These are phyloP conservation scores for Thaumatotibia leucotreta DNA, from an alignment of 1,140 invertebrate species.

Conservation along the genomic window DNA sequence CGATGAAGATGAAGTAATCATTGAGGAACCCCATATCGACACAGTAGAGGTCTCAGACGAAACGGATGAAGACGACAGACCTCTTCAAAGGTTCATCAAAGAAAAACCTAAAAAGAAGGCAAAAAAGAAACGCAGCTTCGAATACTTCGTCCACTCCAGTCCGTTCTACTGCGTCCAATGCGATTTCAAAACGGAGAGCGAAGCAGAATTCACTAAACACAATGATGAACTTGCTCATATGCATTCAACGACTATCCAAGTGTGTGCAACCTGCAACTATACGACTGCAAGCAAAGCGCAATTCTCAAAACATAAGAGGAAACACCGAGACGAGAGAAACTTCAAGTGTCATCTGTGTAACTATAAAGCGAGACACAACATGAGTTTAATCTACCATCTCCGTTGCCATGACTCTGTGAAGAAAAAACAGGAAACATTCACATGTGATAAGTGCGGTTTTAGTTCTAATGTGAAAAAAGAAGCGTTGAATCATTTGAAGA, in stretches of 20 bases:
- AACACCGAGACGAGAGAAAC: conserved; percentile 42
- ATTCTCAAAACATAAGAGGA: conserved; percentile 37
- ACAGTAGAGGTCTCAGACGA: conserved; percentile 59
- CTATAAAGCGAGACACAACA: conserved; percentile 46
- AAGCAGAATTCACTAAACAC: conserved; percentile 34
- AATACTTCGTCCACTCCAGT: conserved; percentile 22
- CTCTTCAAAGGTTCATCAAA: conserved; percentile 41
- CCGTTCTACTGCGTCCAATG: conserved; percentile 43
- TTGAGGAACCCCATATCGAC: conserved; percentile 59
- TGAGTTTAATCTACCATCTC: conserved; percentile 55
- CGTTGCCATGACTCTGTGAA: conserved; percentile 31
- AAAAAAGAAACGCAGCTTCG: background rate
- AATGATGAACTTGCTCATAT: conserved; percentile 19
- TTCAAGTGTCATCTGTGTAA: conserved; percentile 50
- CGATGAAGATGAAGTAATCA: conserved; percentile 63
- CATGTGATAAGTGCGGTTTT: conserved; percentile 43
- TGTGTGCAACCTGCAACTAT: conserved; percentile 45
- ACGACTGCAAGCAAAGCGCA: conserved; percentile 44
- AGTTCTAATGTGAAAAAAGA: conserved; percentile 17
- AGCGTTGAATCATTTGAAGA: conserved; percentile 29
- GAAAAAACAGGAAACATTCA: background rate
- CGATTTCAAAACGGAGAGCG: conserved; percentile 27
- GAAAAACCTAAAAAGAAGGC: background rate
- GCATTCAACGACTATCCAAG: conserved; percentile 25
- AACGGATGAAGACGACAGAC: conserved; percentile 59